A percentile compares a stretch with the other conserved stretches of the same genome.
phyloP scores from a whole-genome alignment of 2,113 vertebrate genomes.

The Cryptoleucopteryx plumbea region DNA sequence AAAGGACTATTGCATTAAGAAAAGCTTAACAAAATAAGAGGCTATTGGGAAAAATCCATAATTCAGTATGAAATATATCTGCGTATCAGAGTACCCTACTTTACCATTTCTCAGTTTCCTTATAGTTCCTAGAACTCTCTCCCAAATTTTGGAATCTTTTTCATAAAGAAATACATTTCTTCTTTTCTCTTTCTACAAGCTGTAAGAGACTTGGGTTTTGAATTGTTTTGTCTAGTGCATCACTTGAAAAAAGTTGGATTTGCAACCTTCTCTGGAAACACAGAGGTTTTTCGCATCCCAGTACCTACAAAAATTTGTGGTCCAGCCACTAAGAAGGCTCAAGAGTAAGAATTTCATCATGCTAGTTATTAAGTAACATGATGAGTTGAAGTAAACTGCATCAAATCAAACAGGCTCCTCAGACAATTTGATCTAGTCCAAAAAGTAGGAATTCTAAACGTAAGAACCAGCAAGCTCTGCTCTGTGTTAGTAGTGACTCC shows the following conservation, averaged over 20 bases:
- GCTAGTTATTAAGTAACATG: background rate
- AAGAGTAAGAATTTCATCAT: background rate
- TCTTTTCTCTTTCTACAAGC: background rate
- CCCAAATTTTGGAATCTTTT: background rate
- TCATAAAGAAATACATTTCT: background rate
- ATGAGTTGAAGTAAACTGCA: background rate
- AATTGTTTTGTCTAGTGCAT: background rate
- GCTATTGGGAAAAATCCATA: background rate
- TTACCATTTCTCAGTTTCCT: background rate
- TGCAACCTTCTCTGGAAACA: background rate
- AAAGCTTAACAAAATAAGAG: background rate
- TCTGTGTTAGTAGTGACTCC: rapidly evolving
- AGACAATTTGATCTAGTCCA: background rate
- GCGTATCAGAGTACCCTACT: background rate
- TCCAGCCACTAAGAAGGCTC: background rate
- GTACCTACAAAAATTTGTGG: background rate
- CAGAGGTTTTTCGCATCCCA: background rate
- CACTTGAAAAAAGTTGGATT: background rate
- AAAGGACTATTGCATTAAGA: background rate
- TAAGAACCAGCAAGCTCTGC: background rate
- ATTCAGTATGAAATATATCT: background rate
- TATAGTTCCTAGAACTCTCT: background rate
- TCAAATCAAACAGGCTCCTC: background rate
- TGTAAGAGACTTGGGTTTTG: background rate
- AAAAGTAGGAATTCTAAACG: background rate